Evolutionary conservation across 2,888 invertebrate genomes (phyloP), one percentile per base, ranked within the genome.

Genomic region (Polymixis flavicincta): DNA sequence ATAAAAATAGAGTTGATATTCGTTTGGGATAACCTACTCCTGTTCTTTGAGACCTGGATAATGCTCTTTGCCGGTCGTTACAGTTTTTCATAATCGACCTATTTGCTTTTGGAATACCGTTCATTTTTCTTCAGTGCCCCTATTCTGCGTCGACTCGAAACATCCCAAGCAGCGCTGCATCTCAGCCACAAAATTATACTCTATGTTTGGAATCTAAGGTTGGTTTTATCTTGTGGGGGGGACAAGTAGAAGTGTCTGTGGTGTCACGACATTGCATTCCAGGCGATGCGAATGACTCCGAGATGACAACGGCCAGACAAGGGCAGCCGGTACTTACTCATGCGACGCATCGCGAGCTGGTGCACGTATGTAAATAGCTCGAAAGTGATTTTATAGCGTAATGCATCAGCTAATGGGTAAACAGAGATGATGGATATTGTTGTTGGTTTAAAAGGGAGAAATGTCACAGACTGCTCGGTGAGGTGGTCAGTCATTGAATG

Each of bases 281-380:
- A 88, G 91, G 89, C 93, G 92, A 93, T 93, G 95, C 95, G 95
- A 96, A 95, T 94, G 95, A 95, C 95, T 94, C 88, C 85, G 83
- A 89, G 94, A 95, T 94, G 96, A 95, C 95, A 95, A 93, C 92
- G 95, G 85, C 95, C 95, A 96, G 95, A 95, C 96, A 96, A 96
- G 96, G 95, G 95, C 96, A 96, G 88, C 90, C 45, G 66, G 80
- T 81, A 91, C 90, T 93, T 92, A 93, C 89, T 89, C 89, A 92
- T 92, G 91, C 92, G 83, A 88, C 88, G 74, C 74, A 83, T 71
- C 45, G 69, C 79, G 63, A 67, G 25, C 48, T 70, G 57, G 55
- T 61, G 73, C 66, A 59, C 60, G 70, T 66, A 78, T 73, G 83
- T 78, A 78, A 84, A 87, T 82, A 86, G 57, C 22, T 59, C 57